Evolutionary conservation across 2,797 vertebrate genomes (phyloP), one percentile per base, ranked within the genome.

Genomic region (Myotis daubentonii): DNA sequence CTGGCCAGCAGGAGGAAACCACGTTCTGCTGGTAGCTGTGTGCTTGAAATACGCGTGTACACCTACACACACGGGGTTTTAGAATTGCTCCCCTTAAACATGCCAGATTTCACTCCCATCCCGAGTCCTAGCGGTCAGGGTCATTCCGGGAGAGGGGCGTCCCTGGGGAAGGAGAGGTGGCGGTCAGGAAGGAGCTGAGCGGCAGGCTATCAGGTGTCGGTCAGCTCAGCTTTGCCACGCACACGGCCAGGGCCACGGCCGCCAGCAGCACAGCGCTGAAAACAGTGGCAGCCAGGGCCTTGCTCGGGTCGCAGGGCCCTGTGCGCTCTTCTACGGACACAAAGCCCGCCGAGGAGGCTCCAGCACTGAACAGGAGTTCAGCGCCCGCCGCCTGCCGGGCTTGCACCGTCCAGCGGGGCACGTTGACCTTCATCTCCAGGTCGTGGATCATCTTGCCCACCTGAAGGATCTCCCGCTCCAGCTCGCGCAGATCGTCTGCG

Each of bases 351-450:
- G 99, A 99, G 88, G 99, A 99, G 88, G 99, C 99, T 0, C 99
- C 99, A 0, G 98, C 98, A 4, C 98, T 98, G 96, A 99, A 99
- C 96, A 99, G 99, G 30, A 99, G 99, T 98, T 99, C 99, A 0
- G 99, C 99, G 13, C 99, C 99, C 0, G 99, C 98, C 87, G 99
- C 98, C 97, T 99, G 99, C 96, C 99, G 99, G 60, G 99, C 99
- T 96, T 99, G 99, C 65, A 99, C 99, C 0, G 99, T 99, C 99
- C 99, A 99, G 79, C 99, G 99, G 41, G 99, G 99, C 89, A 99
- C 99, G 97, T 98, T 99, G 95, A 99, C 99, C 97, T 99, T 99
- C 99, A 99, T 99, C 97, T 99, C 99, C 99, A 99, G 99, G 98
- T 99, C 99, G 95, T 99, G 98, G 98, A 99, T 99, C 99, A 99